A percentile compares a stretch with the other conserved stretches of the same genome.
These are phyloP conservation scores for Tapirus indicus DNA, from an alignment of 2,797 vertebrate species.

Conservation along the genomic window DNA sequence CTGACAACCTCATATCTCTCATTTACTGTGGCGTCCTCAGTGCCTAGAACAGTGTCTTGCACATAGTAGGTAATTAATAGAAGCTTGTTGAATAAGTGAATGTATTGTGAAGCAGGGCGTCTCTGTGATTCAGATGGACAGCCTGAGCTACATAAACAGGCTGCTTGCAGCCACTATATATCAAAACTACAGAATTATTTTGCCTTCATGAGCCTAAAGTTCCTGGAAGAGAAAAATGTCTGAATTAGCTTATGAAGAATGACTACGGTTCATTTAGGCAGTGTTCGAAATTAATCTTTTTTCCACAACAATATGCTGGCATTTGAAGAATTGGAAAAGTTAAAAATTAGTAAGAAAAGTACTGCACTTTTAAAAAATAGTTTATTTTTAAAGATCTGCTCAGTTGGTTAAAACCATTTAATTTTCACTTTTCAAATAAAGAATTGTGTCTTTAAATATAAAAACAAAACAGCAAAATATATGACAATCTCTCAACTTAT, in stretches of 20 bases:
- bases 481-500: not conserved
- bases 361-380: not conserved
- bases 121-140: not conserved
- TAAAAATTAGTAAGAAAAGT: slow-evolving; percentile 41
- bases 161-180: not conserved
- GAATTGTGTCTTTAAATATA: not conserved
- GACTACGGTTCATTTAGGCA: not conserved
- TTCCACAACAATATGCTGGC: not conserved
- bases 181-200: not conserved
- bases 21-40: not conserved
- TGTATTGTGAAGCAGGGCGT: not conserved
- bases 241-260: not conserved
- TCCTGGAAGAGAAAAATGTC: not conserved
- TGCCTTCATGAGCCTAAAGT: not conserved
- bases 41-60: not conserved
- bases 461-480: slow-evolving; percentile 15
- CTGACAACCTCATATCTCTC: not conserved
- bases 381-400: not conserved
- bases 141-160: not conserved
- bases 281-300: not conserved
- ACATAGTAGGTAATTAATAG: not conserved
- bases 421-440: slow-evolving; percentile 49
- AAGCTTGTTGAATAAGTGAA: not conserved
- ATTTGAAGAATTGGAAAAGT: slow-evolving; percentile 16
- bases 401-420: not conserved